A percentile compares a stretch with the other conserved stretches of the same genome.
These are phyloP conservation scores for Onychostruthus taczanowskii DNA, from an alignment of 2,113 vertebrate species.

Conservation along the genomic window DNA sequence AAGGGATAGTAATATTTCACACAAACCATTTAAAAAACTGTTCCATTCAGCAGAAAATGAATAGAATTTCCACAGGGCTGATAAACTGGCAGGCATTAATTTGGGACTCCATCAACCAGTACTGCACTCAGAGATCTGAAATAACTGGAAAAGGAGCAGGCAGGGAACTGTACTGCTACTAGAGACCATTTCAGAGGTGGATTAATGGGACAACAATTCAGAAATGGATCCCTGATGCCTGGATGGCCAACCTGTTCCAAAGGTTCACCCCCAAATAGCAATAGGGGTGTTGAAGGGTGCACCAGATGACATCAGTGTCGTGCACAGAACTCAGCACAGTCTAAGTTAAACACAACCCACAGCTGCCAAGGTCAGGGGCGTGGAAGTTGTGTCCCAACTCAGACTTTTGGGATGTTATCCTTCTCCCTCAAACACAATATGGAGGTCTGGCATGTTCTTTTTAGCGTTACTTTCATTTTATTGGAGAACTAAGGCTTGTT, in stretches of 20 bases:
- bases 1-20: background rate
- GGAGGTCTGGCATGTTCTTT: background rate
- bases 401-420: background rate
- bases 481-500: background rate
- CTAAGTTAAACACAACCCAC: background rate
- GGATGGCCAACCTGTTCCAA: background rate
- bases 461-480: background rate
- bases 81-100: background rate
- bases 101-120: background rate
- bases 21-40: background rate
- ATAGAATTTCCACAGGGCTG: background rate
- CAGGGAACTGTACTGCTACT: background rate
- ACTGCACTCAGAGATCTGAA: background rate
- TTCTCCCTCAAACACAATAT: background rate
- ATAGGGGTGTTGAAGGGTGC: background rate
- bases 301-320: background rate
- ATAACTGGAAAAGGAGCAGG: background rate
- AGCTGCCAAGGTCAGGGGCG: fast-evolving
- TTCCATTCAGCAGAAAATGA: background rate
- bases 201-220: background rate
- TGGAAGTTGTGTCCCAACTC: background rate
- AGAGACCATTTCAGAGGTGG: background rate
- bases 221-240: background rate
- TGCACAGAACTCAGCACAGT: background rate
- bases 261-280: background rate